Conservation (phyloP, 2,888 invertebrate genomes). For the Dolichopus griseipennis region DNA sequence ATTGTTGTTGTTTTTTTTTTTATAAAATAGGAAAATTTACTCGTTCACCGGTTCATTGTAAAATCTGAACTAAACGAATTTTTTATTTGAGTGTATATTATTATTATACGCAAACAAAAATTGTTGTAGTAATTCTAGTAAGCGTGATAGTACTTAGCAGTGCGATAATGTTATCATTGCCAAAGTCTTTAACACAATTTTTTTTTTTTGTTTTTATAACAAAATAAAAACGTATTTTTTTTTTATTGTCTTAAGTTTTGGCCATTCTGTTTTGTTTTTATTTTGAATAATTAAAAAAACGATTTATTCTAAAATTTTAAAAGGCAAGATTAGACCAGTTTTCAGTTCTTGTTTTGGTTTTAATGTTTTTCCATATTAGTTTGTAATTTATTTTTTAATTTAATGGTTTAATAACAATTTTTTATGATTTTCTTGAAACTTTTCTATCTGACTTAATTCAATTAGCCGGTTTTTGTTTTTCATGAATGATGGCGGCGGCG, state of each 20-base stretch:
- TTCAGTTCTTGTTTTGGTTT: neutral
- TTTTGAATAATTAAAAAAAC: neutral
- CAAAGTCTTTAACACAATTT: neutral
- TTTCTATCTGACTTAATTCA: neutral
- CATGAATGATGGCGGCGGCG: neutral
- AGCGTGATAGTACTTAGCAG: conserved; percentile 1
- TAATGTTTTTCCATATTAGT: neutral
- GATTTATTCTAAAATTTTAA: neutral
- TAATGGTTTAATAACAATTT: too few relatives aligned
- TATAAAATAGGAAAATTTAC: too few relatives aligned
- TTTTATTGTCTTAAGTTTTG: neutral
- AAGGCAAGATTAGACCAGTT: neutral
- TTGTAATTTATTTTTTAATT: too few relatives aligned
- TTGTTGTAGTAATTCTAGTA: too few relatives aligned
- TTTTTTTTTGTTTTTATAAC: neutral
- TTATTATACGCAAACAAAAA: neutral
- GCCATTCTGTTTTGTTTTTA: neutral
- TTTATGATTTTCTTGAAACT: neutral
- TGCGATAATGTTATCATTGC: neutral
- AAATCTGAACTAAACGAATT: neutral
- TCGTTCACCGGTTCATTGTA: neutral
- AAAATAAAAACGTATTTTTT: neutral
- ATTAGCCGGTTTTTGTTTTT: neutral
- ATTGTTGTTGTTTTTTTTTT: too few relatives aligned
- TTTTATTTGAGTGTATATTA: neutral